Percentiles rank a stretch among this genome's conserved stretches.
Evolutionary conservation across 64 coral and sea anemone genomes (phyloP).

Genomic region (Orbicella faveolata): DNA sequence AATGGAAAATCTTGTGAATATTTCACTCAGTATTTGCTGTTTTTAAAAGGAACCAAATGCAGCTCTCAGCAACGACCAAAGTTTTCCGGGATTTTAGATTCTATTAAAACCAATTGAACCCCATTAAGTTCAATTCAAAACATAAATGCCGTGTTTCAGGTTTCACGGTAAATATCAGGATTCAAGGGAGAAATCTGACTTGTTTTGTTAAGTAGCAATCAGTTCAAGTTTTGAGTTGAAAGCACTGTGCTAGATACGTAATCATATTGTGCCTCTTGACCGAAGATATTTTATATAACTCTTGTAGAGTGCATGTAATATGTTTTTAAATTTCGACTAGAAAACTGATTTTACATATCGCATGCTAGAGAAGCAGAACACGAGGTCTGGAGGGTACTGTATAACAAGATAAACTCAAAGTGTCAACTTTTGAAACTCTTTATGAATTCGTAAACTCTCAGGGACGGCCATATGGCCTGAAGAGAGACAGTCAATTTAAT

Average conservation of each 20-base stretch:
- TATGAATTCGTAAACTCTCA: neutral
- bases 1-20: neutral
- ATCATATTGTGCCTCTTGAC: neutral
- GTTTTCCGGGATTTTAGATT: neutral
- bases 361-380: neutral
- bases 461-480: conserved; percentile 11
- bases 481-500: conserved; percentile 35
- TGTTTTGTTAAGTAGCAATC: neutral
- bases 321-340: too few relatives aligned
- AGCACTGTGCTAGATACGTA: neutral
- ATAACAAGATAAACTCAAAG: neutral
- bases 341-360: neutral
- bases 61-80: neutral
- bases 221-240: neutral
- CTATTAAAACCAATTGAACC: neutral
- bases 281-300: too few relatives aligned
- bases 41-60: conserved; percentile 10
- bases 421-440: neutral
- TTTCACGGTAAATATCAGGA: neutral
- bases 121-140: conserved; percentile 9
- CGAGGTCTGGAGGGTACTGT: neutral
- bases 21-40: neutral
- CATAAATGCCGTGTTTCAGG: conserved; percentile 18
- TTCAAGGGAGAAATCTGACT: neutral
- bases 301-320: too few relatives aligned